Evolutionary conservation across 2,113 vertebrate species (phyloP).

Genomic region (Oncorhynchus masou): DNA sequence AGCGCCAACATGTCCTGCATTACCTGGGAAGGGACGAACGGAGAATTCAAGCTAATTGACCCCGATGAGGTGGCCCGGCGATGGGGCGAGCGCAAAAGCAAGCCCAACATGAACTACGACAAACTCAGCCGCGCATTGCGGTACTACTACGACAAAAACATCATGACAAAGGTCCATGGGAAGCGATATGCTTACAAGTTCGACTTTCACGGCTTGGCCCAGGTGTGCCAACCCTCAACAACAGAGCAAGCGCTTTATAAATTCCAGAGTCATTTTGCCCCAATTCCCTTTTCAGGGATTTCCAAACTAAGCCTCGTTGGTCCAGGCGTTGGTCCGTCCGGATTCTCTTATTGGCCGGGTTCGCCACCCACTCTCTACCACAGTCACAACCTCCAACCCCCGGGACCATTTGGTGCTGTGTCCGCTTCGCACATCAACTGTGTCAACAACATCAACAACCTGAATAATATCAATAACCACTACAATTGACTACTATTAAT

Average conservation of each 20-base stretch:
- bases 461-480: constrained; percentile 78
- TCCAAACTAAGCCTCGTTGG: constrained; percentile 96
- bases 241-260: constrained; percentile 94
- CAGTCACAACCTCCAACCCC: constrained; percentile 82
- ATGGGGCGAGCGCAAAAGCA: constrained; percentile 97
- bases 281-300: constrained; percentile 89
- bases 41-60: constrained; percentile 96
- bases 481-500: constrained; percentile 81
- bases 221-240: constrained; percentile 92
- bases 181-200: constrained; percentile 98
- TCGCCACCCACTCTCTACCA: constrained; percentile 86
- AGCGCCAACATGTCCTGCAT: constrained; percentile 90
- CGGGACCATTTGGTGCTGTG: constrained; percentile 84
- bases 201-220: constrained; percentile 94
- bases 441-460: constrained; percentile 83
- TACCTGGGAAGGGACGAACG: constrained; percentile 95
- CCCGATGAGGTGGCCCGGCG: constrained; percentile 94
- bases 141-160: constrained; percentile 99
- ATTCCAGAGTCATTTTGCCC: constrained; percentile 89
- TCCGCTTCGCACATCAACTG: constrained; percentile 84
- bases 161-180: constrained; percentile 98
- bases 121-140: constrained; percentile 96
- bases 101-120: constrained; percentile 99
- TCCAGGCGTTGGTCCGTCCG: constrained; percentile 82
- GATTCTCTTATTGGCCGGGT: constrained; percentile 96